phyloP scores from a whole-genome alignment of 2,797 vertebrate species.

The Agapornis canus region DNA sequence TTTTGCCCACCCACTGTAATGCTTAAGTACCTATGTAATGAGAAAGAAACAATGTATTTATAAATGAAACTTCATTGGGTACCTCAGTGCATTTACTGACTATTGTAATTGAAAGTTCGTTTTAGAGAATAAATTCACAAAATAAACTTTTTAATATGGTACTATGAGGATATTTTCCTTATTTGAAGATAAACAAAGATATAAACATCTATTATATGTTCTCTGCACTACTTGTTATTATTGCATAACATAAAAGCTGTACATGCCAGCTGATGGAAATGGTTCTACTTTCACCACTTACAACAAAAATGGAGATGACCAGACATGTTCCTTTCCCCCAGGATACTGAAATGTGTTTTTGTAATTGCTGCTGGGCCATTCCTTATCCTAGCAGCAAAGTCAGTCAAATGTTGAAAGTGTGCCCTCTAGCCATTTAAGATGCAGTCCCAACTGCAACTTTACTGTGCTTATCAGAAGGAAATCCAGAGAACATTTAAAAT shows the following conservation, averaged over 20 bases:
- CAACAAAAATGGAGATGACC: constrained; percentile 24
- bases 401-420: constrained; percentile 63
- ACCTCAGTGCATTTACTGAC: background rate
- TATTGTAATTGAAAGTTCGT: background rate
- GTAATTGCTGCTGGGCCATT: constrained; percentile 19
- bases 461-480: constrained; percentile 63
- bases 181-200: background rate
- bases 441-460: constrained; percentile 48
- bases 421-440: constrained; percentile 68
- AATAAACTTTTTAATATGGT: background rate
- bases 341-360: constrained; percentile 48
- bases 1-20: background rate
- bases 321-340: constrained; percentile 23
- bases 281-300: constrained; percentile 3
- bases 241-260: background rate
- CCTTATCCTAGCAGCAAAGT: constrained; percentile 51
- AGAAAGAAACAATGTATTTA: background rate
- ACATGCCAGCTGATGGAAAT: background rate
- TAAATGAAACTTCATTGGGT: background rate
- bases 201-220: background rate
- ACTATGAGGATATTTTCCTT: background rate
- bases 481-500: constrained; percentile 58
- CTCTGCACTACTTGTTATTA: background rate
- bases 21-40: background rate
- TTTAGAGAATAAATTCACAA: background rate